Percentiles rank a stretch among this genome's conserved stretches.
phyloP scores from a whole-genome alignment of 1,140 invertebrate species.

The Hylyphantes graminicola region DNA sequence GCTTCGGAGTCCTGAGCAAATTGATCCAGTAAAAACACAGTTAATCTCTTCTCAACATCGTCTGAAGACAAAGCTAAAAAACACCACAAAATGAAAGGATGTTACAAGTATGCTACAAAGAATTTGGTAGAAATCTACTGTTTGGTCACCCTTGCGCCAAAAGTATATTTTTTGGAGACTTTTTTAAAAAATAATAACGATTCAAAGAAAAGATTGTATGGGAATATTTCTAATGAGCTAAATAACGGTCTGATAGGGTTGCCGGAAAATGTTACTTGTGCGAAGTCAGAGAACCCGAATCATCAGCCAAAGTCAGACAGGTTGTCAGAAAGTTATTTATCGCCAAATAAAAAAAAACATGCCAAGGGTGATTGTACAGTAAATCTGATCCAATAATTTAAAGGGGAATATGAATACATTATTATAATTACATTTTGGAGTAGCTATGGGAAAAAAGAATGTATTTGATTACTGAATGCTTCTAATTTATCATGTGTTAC shows the following conservation, averaged over 20 bases:
- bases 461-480: too few relatives aligned
- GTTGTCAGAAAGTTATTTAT: too few relatives aligned
- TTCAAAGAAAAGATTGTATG: neutral
- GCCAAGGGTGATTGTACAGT: too few relatives aligned
- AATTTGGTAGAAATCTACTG: neutral
- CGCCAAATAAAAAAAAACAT: too few relatives aligned
- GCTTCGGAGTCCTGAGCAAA: constrained; percentile 32
- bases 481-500: too few relatives aligned
- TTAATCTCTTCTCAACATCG: constrained; percentile 11
- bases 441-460: too few relatives aligned
- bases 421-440: too few relatives aligned
- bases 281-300: too few relatives aligned
- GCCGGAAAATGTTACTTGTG: neutral
- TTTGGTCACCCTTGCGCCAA: neutral
- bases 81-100: neutral
- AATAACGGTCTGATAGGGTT: neutral
- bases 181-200: neutral
- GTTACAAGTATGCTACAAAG: too few relatives aligned
- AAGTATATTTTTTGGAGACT: neutral
- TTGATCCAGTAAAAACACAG: constrained; percentile 34
- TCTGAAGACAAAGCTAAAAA: constrained; percentile 7
- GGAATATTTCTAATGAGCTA: neutral
- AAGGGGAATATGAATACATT: too few relatives aligned
- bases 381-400: too few relatives aligned
- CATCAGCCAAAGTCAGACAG: too few relatives aligned